A percentile compares a stretch with the other conserved stretches of the same genome.
phyloP scores from a whole-genome alignment of 2,113 vertebrate genomes.

The Pteropus alecto region DNA sequence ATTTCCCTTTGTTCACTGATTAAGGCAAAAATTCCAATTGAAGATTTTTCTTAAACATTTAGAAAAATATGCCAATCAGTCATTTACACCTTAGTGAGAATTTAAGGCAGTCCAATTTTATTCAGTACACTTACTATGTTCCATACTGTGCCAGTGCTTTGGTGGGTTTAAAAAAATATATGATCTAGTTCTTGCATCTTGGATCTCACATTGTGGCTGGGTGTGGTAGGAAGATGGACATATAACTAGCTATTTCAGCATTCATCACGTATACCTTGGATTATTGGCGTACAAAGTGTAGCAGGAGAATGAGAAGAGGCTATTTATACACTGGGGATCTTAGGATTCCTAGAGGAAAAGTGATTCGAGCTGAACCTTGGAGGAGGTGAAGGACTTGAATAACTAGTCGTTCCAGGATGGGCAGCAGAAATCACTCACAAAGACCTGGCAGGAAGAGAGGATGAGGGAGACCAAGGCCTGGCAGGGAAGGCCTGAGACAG shows the following conservation, averaged over 20 bases:
- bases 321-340: not conserved
- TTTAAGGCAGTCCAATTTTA: not conserved
- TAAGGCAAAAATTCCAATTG: not conserved
- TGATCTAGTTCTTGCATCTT: not conserved
- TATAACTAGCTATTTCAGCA: not conserved
- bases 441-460: not conserved
- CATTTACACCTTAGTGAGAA: slow-evolving; percentile 40
- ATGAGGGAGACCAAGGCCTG: not conserved
- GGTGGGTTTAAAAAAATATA: not conserved
- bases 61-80: not conserved
- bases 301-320: not conserved
- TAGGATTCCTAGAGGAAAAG: not conserved
- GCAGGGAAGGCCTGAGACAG: not conserved
- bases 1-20: not conserved
- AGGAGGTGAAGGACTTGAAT: not conserved
- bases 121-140: not conserved
- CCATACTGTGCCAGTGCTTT: not conserved
- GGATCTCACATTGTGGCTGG: not conserved
- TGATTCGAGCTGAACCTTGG: not conserved
- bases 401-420: not conserved
- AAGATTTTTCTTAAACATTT: not conserved
- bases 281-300: not conserved
- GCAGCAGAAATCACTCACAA: not conserved
- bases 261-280: not conserved
- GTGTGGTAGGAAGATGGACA: not conserved